phyloP scores from a whole-genome alignment of 2,888 invertebrate genomes.

The Troilus luridus region DNA sequence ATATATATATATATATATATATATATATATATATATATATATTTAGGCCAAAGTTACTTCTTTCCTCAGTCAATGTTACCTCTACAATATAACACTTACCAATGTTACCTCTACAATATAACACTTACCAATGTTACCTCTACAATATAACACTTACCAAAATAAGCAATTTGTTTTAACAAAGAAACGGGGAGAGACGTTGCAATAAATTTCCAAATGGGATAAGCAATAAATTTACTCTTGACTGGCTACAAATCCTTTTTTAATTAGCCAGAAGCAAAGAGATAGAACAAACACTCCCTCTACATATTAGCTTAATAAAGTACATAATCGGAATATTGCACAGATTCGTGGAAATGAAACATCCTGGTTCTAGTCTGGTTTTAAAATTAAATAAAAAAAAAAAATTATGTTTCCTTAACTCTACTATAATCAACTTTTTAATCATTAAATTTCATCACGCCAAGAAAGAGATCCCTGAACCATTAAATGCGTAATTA shows the following conservation, averaged over 20 bases:
- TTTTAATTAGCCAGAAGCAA: not conserved
- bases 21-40: too few species aligned
- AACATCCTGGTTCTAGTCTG: not conserved
- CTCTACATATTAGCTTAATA: not conserved
- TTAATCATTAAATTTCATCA: slow-evolving; percentile 1
- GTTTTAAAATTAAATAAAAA: not conserved
- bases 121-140: too few species aligned
- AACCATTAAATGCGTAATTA: not conserved
- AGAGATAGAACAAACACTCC: not conserved
- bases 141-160: not conserved
- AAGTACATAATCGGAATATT: not conserved
- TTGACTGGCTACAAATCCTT: not conserved
- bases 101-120: too few species aligned
- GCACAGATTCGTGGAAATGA: not conserved
- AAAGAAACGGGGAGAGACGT: slow-evolving; percentile 1
- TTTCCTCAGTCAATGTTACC: too few species aligned
- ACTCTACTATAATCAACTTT: not conserved
- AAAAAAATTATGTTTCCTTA: not conserved
- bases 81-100: too few species aligned
- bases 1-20: too few species aligned
- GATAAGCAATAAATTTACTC: not conserved
- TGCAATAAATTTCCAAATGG: too few species aligned
- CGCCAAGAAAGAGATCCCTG: not conserved
- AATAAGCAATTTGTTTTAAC: not conserved
- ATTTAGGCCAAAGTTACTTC: too few species aligned